These are phyloP conservation scores for Chelonoidis abingdonii DNA, from an alignment of 2,113 vertebrate species.

Conservation along the genomic window DNA sequence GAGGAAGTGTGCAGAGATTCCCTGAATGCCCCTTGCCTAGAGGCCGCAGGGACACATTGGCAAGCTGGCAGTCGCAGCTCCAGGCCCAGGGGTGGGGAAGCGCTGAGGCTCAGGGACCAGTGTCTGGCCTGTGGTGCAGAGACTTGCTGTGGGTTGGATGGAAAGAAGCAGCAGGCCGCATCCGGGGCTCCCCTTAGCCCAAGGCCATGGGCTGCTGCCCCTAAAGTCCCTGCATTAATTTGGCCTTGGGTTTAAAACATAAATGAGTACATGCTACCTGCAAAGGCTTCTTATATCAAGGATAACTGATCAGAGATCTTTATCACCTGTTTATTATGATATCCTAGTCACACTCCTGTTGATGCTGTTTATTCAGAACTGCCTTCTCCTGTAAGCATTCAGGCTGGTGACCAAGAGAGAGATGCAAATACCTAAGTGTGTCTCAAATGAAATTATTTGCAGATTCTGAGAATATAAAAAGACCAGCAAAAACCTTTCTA, in stretches of 20 bases:
- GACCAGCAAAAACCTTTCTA: not conserved
- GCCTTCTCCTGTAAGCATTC: slow-evolving; percentile 15
- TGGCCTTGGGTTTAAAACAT: not conserved
- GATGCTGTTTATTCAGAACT: slow-evolving; percentile 43
- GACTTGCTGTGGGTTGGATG: too few relatives aligned
- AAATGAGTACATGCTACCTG: not conserved
- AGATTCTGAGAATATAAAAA: not conserved
- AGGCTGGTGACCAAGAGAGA: slow-evolving; percentile 26
- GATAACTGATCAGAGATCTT: not conserved
- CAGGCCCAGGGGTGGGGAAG: too few relatives aligned
- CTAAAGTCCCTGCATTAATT: too few relatives aligned
- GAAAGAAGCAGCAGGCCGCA: too few relatives aligned
- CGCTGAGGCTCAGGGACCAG: too few relatives aligned
- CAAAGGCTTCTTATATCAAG: not conserved
- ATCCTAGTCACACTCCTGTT: not conserved
- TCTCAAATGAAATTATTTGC: not conserved
- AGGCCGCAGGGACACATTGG: too few relatives aligned
- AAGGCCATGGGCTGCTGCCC: too few relatives aligned
- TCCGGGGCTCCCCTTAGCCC: too few relatives aligned
- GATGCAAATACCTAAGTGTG: not conserved
- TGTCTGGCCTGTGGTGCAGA: too few relatives aligned
- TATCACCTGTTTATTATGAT: not conserved
- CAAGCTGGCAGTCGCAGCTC: too few relatives aligned
- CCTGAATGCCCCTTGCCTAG: too few relatives aligned
- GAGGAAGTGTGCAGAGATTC: too few relatives aligned